Conservation (phyloP, 2,113 vertebrate species). For the Ia io region DNA sequence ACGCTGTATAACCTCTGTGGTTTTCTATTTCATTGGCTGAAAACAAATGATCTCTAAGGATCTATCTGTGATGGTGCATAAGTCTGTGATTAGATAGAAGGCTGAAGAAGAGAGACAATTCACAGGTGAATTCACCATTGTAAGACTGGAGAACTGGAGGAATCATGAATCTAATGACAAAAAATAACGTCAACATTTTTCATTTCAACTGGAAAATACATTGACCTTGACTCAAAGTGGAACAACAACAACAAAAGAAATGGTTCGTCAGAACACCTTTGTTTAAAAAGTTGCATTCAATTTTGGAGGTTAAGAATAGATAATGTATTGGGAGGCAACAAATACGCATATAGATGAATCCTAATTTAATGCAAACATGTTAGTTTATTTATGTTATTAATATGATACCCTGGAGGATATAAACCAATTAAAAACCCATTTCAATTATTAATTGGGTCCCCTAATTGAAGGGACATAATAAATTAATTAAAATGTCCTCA, state of each 20-base stretch:
- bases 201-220: not conserved
- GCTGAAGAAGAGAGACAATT: not conserved
- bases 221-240: conserved; percentile 65
- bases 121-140: not conserved
- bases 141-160: not conserved
- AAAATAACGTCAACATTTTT: not conserved
- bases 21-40: not conserved
- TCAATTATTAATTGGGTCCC: conserved; percentile 77
- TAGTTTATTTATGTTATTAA: conserved; percentile 78
- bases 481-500: conserved; percentile 75
- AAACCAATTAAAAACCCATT: conserved; percentile 79
- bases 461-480: conserved; percentile 78
- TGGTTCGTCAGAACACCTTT: not conserved
- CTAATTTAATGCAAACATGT: conserved; percentile 70
- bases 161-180: not conserved
- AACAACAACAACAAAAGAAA: conserved; percentile 19
- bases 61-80: not conserved
- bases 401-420: conserved; percentile 75
- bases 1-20: not conserved
- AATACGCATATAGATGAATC: conserved; percentile 71
- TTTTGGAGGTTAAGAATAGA: conserved; percentile 68
- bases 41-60: not conserved
- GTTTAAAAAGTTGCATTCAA: conserved; percentile 59
- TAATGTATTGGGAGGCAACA: conserved; percentile 60
- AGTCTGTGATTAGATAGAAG: not conserved